These are phyloP conservation scores for Sphecodes monilicornis DNA, from an alignment of 2,888 invertebrate genomes.

Conservation along the genomic window DNA sequence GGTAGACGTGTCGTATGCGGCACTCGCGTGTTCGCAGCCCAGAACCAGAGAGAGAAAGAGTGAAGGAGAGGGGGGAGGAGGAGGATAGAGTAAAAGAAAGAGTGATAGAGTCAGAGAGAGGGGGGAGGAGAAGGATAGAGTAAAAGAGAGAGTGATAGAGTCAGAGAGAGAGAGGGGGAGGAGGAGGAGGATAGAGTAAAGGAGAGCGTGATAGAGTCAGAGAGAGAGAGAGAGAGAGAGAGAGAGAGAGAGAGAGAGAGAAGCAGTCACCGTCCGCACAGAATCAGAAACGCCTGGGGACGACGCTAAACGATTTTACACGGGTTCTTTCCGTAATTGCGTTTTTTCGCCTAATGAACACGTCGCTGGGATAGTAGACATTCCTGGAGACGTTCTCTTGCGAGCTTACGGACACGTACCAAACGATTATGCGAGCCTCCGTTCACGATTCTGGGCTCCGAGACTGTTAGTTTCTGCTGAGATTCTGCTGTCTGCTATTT, in stretches of 20 bases:
- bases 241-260: neutral
- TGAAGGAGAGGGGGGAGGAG: neutral
- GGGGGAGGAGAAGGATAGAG: too few relatives aligned
- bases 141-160: neutral
- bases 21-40: conserved; percentile 37
- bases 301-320: conserved; percentile 52
- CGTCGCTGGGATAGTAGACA: conserved; percentile 6
- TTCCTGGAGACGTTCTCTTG: neutral
- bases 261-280: conserved; percentile 20
- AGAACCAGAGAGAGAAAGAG: conserved; percentile 13
- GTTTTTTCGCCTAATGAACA: conserved; percentile 21
- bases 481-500: neutral
- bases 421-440: neutral
- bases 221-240: neutral
- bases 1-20: conserved; percentile 58
- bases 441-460: neutral
- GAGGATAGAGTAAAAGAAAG: too few relatives aligned
- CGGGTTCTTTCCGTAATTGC: conserved; percentile 18
- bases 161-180: neutral
- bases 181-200: too few relatives aligned
- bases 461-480: neutral
- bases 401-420: neutral
- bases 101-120: neutral
- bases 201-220: too few relatives aligned
- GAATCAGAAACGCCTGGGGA: conserved; percentile 33